Conservation (phyloP, 2,888 invertebrate species). For the Phytoseiulus persimilis region DNA sequence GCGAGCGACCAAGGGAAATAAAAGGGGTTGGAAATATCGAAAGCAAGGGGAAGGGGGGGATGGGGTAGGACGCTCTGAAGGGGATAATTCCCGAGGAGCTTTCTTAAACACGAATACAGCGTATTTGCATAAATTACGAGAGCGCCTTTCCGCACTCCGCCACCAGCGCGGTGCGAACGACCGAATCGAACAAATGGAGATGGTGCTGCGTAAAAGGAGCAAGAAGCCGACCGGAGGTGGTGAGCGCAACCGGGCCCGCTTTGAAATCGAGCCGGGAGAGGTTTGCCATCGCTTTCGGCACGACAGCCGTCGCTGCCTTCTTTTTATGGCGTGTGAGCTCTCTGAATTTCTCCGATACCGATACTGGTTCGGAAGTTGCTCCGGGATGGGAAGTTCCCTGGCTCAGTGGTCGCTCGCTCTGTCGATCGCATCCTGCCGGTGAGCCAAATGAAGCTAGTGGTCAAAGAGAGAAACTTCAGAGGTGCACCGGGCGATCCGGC, state of each 20-base stretch:
- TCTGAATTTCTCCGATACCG: background rate
- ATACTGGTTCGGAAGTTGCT: background rate
- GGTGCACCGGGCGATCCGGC: background rate
- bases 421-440: background rate
- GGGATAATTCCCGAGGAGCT: conserved; percentile 36
- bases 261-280: background rate
- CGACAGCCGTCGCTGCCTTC: background rate
- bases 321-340: background rate
- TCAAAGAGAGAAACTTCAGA: background rate
- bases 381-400: background rate
- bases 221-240: background rate
- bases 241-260: background rate
- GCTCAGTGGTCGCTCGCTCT: background rate
- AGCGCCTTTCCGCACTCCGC: background rate
- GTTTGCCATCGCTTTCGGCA: background rate
- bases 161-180: background rate
- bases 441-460: background rate
- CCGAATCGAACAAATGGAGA: background rate
- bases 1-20: background rate
- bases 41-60: background rate
- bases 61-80: background rate
- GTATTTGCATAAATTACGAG: conserved; percentile 33
- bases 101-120: conserved; percentile 38
- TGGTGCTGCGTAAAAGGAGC: background rate
- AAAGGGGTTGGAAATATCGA: background rate